Evolutionary conservation across 2,888 invertebrate genomes (phyloP).

Genomic region (Choristoneura rosaceana): DNA sequence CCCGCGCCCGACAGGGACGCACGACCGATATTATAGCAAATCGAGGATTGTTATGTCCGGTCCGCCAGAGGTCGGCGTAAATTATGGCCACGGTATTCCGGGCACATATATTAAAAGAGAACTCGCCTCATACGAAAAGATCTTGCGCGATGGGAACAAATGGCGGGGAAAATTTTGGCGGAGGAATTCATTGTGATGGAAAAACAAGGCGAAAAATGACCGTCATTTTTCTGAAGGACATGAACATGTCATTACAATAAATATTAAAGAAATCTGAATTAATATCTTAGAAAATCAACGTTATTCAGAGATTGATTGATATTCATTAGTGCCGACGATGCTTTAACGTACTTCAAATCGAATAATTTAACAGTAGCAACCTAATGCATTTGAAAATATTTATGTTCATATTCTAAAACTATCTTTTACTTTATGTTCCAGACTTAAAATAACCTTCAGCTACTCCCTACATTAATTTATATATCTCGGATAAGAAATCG

Average conservation of each 20-base stretch:
- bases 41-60: slow-evolving; percentile 86
- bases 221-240: slow-evolving; percentile 65
- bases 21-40: slow-evolving; percentile 85
- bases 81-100: slow-evolving; percentile 86
- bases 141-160: slow-evolving; percentile 85
- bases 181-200: slow-evolving; percentile 79
- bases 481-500: slow-evolving; percentile 20
- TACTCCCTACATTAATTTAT: slow-evolving; percentile 1
- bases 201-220: slow-evolving; percentile 73
- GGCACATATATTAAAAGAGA: slow-evolving; percentile 85
- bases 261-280: neutral
- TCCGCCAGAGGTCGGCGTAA: slow-evolving; percentile 85
- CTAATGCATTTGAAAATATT: neutral
- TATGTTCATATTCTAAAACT: neutral
- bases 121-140: slow-evolving; percentile 85
- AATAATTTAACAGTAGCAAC: no score
- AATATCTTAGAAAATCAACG: neutral
- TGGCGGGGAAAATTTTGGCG: slow-evolving; percentile 83
- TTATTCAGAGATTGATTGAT: no score
- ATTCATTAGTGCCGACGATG: no score
- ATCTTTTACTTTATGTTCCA: neutral
- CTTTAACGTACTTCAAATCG: no score
- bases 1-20: slow-evolving; percentile 73
- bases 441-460: neutral
- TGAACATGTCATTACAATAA: neutral